phyloP scores from a whole-genome alignment of 37 sponge, comb jelly and placozoan species.

The Crambe crambe region DNA sequence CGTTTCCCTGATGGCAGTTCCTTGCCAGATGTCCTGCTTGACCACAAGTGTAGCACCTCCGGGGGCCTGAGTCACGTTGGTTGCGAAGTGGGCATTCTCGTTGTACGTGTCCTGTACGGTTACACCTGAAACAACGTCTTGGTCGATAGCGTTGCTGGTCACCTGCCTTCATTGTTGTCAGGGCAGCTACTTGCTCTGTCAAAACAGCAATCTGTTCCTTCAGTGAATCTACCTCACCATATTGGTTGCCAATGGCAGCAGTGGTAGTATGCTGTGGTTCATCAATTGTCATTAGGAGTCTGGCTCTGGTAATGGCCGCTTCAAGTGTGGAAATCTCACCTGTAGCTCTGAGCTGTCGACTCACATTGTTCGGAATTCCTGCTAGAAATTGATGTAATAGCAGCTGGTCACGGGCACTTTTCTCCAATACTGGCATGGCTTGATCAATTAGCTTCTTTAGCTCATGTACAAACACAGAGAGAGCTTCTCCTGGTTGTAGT shows the following conservation, averaged over 20 bases:
- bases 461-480: slow-evolving; percentile 46
- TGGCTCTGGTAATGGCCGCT: slow-evolving; percentile 36
- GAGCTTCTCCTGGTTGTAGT: slow-evolving; percentile 35
- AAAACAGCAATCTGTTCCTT: slow-evolving; percentile 18
- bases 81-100: slow-evolving; percentile 11
- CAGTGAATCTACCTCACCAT: not conserved
- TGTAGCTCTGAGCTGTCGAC: no score
- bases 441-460: slow-evolving; percentile 48
- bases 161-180: not conserved
- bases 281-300: slow-evolving; percentile 19
- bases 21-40: slow-evolving; percentile 18
- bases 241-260: not conserved
- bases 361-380: slow-evolving; percentile 27
- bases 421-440: slow-evolving; percentile 61
- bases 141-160: not conserved
- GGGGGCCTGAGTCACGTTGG: no score
- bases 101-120: slow-evolving; percentile 17
- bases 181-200: slow-evolving; percentile 34
- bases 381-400: slow-evolving; percentile 55
- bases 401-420: slow-evolving; percentile 26
- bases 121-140: slow-evolving; percentile 23
- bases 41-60: slow-evolving; percentile 26
- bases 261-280: not conserved
- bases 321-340: no score
- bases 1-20: slow-evolving; percentile 44